Evolutionary conservation across 2,888 invertebrate species (phyloP).

Genomic region (Brenthis ino): DNA sequence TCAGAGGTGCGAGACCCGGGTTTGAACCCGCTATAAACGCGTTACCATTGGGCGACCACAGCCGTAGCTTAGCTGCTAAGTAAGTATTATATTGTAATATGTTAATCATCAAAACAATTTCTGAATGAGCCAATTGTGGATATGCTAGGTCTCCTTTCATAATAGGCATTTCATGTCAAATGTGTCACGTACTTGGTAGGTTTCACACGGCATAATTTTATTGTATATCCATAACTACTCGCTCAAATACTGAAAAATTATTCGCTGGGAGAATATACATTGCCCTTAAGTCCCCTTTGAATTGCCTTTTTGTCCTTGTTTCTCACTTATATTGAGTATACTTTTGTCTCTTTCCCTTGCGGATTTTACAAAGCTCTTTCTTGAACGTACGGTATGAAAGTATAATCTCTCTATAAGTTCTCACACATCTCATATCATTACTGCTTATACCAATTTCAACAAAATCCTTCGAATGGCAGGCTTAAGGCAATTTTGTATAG

Average conservation of each 20-base stretch:
- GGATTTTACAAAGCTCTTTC: neutral
- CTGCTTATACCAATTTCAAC: conserved; percentile 23
- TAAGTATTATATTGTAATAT: too few species aligned
- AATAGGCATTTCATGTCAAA: neutral
- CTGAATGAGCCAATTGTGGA: too few species aligned
- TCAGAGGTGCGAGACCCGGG: too few species aligned
- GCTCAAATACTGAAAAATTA: neutral
- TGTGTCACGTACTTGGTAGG: conserved; percentile 24
- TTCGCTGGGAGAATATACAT: conserved; percentile 4
- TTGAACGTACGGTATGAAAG: neutral
- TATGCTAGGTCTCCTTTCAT: neutral
- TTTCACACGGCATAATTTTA: conserved; percentile 9
- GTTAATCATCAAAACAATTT: too few species aligned
- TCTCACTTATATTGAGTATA: neutral
- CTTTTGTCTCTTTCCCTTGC: conserved; percentile 5
- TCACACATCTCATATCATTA: conserved; percentile 19
- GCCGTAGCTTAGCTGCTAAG: too few species aligned
- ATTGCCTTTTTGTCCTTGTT: conserved; percentile 2
- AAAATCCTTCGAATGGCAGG: conserved; percentile 19
- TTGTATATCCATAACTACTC: conserved; percentile 1
- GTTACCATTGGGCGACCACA: too few species aligned
- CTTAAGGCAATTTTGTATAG: conserved; percentile 18
- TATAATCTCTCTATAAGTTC: conserved; percentile 23
- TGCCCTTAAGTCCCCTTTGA: conserved; percentile 5
- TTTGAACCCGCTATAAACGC: too few species aligned